Base-by-base conservation (phyloP, 2,797 vertebrate species). In the Decapterus maruadsi region DNA sequence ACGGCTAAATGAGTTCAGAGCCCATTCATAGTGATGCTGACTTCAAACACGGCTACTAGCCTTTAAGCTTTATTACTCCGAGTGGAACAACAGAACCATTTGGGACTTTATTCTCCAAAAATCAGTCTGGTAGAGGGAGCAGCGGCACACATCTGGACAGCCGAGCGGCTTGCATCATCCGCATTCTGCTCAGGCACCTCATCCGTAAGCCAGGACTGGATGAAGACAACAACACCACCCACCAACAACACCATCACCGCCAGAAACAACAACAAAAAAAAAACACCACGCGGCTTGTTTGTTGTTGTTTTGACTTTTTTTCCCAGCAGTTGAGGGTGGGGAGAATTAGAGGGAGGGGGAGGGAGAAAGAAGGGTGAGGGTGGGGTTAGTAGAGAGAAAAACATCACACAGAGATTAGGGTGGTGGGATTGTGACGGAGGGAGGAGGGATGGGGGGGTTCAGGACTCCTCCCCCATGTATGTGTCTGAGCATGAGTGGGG, bases 331-430 rank as follows among this genome's bases (percentile, higher is more conserved):
- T 0, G 64, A 84, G 77, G 81, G 83, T 74, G 82, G 87, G 76
- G 77, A 78, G 57, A 55, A 65, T 51, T 48, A 71, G 64, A 62
- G 40, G 31, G 72, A 74, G 75, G 68, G 75, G 77, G 77, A 66
- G 70, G 81, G 67, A 72, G 43, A 70, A 66, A 57, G 45, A 70
- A 66, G 75, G 54, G 65, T 20, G 72, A 64, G 86, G 92, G 91
- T 84, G 85, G 89, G 91, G 87, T 89, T 83, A 86, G 75, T 50
- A 58, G 59, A 58, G 88, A 90, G 90, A 91, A 94, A 93, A 93
- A 94, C 90, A 93, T 87, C 89, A 84, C 80, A 83, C 83, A 78
- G 61, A 60, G 85, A 92, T 91, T 89, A 91, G 77, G 79, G 80
- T 19, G 55, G 42, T 19, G 48, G 13, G 59, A 50, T 34, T 34